Percentiles rank a stretch among this genome's conserved stretches.
phyloP scores from a whole-genome alignment of 1,140 invertebrate species.

The Drosophila sp. region DNA sequence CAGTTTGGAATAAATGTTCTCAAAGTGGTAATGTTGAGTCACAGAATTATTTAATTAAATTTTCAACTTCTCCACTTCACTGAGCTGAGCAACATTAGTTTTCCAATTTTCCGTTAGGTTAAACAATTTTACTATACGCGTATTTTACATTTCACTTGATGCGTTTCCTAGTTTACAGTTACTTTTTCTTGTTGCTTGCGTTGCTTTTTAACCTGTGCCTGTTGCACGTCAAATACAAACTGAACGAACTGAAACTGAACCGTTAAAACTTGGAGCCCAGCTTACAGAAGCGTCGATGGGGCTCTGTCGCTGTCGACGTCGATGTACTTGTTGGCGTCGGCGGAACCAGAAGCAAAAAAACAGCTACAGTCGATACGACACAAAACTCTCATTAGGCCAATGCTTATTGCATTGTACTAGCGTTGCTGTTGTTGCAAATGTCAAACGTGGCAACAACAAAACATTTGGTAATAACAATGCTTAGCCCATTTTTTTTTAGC shows the following conservation, averaged over 20 bases:
- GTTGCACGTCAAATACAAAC: slow-evolving; percentile 64
- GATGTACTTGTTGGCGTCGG: neutral
- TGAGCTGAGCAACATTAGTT: neutral
- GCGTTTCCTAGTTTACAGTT: slow-evolving; percentile 13
- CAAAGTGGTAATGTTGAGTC: slow-evolving; percentile 1
- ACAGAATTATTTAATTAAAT: neutral
- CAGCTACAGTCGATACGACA: slow-evolving; percentile 9
- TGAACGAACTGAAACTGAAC: slow-evolving; percentile 69
- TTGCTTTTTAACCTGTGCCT: slow-evolving; percentile 45
- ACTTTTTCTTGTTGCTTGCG: neutral
- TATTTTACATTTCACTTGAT: neutral
- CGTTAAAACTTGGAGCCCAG: slow-evolving; percentile 26
- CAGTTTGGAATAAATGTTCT: neutral
- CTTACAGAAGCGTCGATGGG: slow-evolving; percentile 17
- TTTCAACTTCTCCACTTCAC: neutral
- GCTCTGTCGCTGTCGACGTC: neutral
- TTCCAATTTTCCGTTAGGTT: slow-evolving; percentile 1
- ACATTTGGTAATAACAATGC: slow-evolving; percentile 17
- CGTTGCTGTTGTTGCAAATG: slow-evolving; percentile 9
- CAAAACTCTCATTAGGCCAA: slow-evolving; percentile 28
- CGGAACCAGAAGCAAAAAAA: slow-evolving; percentile 1
- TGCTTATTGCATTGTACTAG: neutral
- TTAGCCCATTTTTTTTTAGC: neutral
- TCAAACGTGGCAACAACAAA: slow-evolving; percentile 7
- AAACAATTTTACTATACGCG: neutral